Evolutionary conservation across 2,113 vertebrate genomes (phyloP).

Genomic region (Climacteris rufus): DNA sequence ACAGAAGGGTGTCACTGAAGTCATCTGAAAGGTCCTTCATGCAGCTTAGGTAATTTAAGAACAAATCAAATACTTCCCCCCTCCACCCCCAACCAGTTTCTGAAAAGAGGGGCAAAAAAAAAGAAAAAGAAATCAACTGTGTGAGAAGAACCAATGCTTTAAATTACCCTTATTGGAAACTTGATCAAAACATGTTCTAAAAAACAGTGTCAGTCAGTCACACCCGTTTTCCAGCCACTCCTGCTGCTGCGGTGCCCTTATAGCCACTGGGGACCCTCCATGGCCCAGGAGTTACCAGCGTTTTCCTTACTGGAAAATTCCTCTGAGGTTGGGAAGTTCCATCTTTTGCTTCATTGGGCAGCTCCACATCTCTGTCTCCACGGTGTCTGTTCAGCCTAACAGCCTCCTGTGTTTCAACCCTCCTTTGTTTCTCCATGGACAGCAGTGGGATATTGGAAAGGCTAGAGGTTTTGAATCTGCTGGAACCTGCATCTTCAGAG

Average conservation of each 20-base stretch:
- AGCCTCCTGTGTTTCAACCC: slow-evolving; percentile 21
- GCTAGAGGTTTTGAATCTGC: slow-evolving; percentile 70
- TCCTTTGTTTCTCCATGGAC: slow-evolving; percentile 31
- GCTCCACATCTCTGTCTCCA: slow-evolving; percentile 11
- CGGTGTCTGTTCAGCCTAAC: neutral
- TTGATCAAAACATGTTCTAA: neutral
- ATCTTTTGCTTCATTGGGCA: slow-evolving; percentile 46
- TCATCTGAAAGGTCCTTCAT: slow-evolving; percentile 62
- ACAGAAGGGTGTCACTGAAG: neutral
- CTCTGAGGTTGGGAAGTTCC: slow-evolving; percentile 64
- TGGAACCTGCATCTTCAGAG: neutral
- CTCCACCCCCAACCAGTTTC: neutral
- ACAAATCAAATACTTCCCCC: neutral
- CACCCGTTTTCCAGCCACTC: slow-evolving; percentile 44
- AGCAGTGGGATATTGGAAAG: slow-evolving; percentile 37
- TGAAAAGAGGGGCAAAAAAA: neutral
- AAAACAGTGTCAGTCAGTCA: slow-evolving; percentile 23
- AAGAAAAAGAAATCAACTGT: neutral
- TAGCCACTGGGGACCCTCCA: slow-evolving; percentile 89
- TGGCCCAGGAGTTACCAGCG: slow-evolving; percentile 86
- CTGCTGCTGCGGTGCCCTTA: slow-evolving; percentile 71
- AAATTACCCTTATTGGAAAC: neutral
- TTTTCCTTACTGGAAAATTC: slow-evolving; percentile 72
- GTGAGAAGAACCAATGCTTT: neutral
- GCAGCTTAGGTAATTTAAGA: slow-evolving; percentile 40